Percentiles rank a stretch among this genome's conserved stretches.
Evolutionary conservation across 2,113 vertebrate genomes (phyloP).

Genomic region (Ceyx margarethae): DNA sequence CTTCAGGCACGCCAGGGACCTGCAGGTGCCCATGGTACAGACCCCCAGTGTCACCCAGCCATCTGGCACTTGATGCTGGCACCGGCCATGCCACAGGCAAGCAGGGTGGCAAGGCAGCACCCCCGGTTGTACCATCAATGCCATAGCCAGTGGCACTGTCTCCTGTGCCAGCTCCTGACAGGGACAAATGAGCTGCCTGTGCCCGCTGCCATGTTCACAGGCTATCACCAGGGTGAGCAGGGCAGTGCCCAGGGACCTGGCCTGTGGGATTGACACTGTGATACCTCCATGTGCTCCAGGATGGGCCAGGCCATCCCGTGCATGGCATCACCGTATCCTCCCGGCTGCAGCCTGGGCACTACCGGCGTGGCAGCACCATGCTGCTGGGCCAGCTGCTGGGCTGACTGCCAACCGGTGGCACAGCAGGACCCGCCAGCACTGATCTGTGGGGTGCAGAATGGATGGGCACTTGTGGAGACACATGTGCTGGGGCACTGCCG

Average conservation of each 20-base stretch:
- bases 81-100: fast-evolving
- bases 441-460: background rate
- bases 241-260: background rate
- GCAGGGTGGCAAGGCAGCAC: fast-evolving
- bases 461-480: background rate
- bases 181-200: background rate
- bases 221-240: background rate
- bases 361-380: background rate
- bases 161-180: background rate
- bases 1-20: background rate
- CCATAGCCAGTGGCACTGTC: background rate
- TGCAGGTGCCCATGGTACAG: background rate
- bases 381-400: background rate
- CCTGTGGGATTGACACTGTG: fast-evolving
- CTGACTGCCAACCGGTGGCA: background rate
- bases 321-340: fast-evolving
- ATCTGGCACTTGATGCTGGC: background rate
- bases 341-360: background rate
- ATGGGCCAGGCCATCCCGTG: fast-evolving
- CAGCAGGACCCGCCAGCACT: background rate
- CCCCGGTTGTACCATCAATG: fast-evolving
- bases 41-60: fast-evolving
- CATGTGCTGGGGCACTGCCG: fast-evolving
- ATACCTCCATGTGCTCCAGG: fast-evolving
- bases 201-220: slow-evolving; percentile 29